Evolutionary conservation across 2,888 invertebrate species (phyloP).

Genomic region (Hanleya hanleyi): DNA sequence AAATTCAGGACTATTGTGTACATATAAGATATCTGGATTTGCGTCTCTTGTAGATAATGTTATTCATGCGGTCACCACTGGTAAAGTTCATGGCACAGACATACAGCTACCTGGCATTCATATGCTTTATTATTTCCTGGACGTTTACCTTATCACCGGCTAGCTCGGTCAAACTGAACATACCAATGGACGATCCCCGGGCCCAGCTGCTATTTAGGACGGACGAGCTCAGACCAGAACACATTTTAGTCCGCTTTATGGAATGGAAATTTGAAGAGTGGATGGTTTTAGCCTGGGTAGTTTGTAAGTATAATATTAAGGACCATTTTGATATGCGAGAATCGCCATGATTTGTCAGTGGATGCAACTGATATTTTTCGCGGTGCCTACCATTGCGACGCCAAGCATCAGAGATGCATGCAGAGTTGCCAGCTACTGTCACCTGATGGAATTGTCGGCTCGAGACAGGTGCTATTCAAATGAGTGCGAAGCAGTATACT

Average conservation of each 20-base stretch:
- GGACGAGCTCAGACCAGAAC: not conserved
- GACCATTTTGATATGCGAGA: too few species aligned
- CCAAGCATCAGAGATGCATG: too few species aligned
- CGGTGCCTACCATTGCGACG: too few species aligned
- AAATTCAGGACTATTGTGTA: too few species aligned
- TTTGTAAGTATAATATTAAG: not conserved
- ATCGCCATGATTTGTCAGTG: too few species aligned
- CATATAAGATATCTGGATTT: too few species aligned
- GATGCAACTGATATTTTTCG: too few species aligned
- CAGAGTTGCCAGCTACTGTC: too few species aligned
- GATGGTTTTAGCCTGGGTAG: not conserved
- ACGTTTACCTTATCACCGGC: constrained; percentile 2
- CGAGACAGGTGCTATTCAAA: too few species aligned
- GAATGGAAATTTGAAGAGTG: not conserved
- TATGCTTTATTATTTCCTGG: constrained; percentile 30
- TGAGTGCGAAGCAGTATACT: too few species aligned
- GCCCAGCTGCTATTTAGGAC: not conserved
- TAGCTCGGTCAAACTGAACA: constrained; percentile 8
- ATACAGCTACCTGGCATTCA: constrained; percentile 42
- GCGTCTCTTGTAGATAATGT: constrained; percentile 37
- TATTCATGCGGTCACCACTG: constrained; percentile 42
- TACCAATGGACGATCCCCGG: not conserved
- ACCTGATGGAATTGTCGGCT: too few species aligned
- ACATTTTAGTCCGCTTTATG: not conserved
- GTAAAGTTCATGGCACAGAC: constrained; percentile 51